phyloP scores from a whole-genome alignment of 2,113 vertebrate genomes.

The Cercopithecus mona region DNA sequence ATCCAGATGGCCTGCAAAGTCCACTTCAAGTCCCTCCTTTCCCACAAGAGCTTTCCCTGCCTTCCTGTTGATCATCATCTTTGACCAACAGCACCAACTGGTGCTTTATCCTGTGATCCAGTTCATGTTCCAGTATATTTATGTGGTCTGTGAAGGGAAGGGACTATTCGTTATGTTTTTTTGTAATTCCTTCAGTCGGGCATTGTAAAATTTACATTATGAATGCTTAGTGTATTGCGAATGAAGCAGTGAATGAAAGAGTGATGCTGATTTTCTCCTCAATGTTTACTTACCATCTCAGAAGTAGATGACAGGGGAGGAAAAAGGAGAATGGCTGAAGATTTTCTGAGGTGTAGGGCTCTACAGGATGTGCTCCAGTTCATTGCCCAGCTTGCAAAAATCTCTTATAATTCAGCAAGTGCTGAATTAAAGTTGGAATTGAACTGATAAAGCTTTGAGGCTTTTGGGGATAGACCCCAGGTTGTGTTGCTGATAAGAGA shows the following conservation, averaged over 20 bases:
- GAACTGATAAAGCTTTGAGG: not conserved
- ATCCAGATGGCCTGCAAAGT: not conserved
- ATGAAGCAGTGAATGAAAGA: not conserved
- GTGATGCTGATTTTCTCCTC: not conserved
- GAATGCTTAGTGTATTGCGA: not conserved
- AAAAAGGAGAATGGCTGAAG: not conserved
- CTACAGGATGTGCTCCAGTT: not conserved
- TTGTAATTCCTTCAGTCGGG: too few species aligned
- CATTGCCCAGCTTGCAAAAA: not conserved
- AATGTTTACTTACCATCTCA: not conserved
- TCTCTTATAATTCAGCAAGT: not conserved
- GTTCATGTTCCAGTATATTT: not conserved
- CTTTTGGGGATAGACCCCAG: not conserved
- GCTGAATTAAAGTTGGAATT: not conserved
- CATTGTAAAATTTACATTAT: not conserved
- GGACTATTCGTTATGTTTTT: too few species aligned
- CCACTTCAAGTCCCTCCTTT: not conserved
- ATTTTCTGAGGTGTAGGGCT: not conserved
- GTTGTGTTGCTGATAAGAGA: not conserved
- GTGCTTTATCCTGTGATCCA: not conserved
- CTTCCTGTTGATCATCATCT: not conserved
- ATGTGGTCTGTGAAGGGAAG: not conserved
- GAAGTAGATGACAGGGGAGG: not conserved
- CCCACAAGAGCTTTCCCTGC: not conserved
- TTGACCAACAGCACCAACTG: too few species aligned